phyloP scores from a whole-genome alignment of 2,113 vertebrate genomes.

The Dolichotis patagonum region DNA sequence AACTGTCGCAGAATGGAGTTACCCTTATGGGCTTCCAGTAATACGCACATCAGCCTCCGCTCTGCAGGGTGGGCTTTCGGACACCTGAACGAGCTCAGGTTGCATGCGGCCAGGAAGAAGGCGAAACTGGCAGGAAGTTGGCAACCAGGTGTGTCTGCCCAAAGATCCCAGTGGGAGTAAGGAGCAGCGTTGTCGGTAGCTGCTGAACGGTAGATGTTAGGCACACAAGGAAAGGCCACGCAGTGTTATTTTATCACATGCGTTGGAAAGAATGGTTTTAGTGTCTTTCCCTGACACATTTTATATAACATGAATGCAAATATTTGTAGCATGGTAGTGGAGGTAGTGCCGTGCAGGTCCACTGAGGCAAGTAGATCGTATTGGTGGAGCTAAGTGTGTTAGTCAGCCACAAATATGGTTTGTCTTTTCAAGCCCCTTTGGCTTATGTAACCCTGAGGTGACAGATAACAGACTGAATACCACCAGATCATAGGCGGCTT shows the following conservation, averaged over 20 bases:
- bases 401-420: not conserved
- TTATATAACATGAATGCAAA: conserved; percentile 29
- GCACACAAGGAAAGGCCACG: not conserved
- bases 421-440: conserved; percentile 5
- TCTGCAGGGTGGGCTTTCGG: not conserved
- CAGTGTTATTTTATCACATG: not conserved
- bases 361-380: not conserved
- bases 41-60: too few species aligned
- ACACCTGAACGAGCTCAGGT: not conserved
- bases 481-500: not conserved
- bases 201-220: not conserved
- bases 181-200: not conserved
- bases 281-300: not conserved
- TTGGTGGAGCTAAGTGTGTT: not conserved
- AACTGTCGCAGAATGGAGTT: not conserved
- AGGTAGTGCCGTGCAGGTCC: not conserved
- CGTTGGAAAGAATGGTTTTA: not conserved
- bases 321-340: not conserved
- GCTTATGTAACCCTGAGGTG: not conserved
- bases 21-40: not conserved
- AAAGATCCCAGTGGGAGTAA: not conserved
- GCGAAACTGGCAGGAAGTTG: not conserved
- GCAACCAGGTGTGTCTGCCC: not conserved
- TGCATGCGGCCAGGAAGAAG: not conserved
- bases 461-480: not conserved